Evolutionary conservation across 2,888 invertebrate genomes (phyloP).

Genomic region (Teinopalpus imperialis): DNA sequence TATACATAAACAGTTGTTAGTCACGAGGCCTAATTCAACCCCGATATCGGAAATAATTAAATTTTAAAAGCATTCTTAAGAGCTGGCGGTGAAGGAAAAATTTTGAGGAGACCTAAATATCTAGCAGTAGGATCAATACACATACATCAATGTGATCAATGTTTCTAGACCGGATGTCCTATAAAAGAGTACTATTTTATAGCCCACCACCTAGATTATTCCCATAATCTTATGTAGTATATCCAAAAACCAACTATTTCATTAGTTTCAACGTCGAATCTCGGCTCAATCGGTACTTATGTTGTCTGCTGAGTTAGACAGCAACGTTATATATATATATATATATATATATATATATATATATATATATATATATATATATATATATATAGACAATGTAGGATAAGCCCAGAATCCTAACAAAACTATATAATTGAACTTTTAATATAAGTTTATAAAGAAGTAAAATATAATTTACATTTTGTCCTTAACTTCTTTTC

Average conservation of each 20-base stretch:
- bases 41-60: too few species aligned
- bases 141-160: too few species aligned
- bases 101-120: too few species aligned
- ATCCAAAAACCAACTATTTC: constrained; percentile 7
- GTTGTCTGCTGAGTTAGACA: constrained; percentile 7
- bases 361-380: too few species aligned
- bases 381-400: constrained; percentile 12
- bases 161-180: not conserved
- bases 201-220: not conserved
- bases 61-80: too few species aligned
- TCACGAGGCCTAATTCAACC: too few species aligned
- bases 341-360: too few species aligned
- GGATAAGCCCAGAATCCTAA: constrained; percentile 7
- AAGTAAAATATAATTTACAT: constrained; percentile 11
- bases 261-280: constrained; percentile 5
- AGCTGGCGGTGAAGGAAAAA: too few species aligned
- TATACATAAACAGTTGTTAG: too few species aligned
- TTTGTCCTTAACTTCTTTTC: constrained; percentile 6
- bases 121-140: too few species aligned
- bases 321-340: not conserved
- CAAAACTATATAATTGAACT: constrained; percentile 15
- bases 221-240: not conserved
- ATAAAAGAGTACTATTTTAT: constrained; percentile 1
- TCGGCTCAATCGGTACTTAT: not conserved
- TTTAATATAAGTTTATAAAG: constrained; percentile 8